phyloP scores from a whole-genome alignment of 2,888 invertebrate genomes.

The Caenorhabditis virilis region DNA sequence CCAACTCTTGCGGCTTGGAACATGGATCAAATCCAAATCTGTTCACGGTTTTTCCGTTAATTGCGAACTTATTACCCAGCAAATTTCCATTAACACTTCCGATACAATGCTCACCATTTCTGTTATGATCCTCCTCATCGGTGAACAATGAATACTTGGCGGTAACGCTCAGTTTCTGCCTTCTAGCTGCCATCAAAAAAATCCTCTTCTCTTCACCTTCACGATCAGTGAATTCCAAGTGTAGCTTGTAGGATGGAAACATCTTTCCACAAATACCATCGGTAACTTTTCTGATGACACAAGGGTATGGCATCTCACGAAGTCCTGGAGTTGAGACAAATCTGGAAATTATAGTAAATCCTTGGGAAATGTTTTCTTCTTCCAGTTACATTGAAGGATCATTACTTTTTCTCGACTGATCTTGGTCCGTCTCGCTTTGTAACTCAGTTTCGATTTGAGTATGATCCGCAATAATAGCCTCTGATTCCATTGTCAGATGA shows the following conservation, averaged over 20 bases:
- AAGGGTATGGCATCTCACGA: conserved; percentile 89
- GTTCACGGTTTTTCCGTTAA: conserved; percentile 88
- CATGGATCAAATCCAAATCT: conserved; percentile 67
- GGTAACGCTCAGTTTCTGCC: conserved; percentile 95
- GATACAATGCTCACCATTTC: conserved; percentile 89
- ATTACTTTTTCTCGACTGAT: too few relatives aligned
- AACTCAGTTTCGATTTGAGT: too few relatives aligned
- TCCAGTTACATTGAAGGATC: too few relatives aligned
- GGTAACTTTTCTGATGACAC: conserved; percentile 93
- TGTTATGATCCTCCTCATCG: conserved; percentile 88
- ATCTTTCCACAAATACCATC: conserved; percentile 97
- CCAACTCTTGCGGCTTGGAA: conserved; percentile 81
- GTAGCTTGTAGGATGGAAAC: conserved; percentile 96
- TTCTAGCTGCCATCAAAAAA: conserved; percentile 82
- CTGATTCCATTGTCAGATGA: too few relatives aligned
- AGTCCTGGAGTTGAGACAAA: conserved; percentile 78
- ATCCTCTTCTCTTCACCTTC: conserved; percentile 82
- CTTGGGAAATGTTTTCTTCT: too few relatives aligned
- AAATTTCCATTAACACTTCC: conserved; percentile 94
- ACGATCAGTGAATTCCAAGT: conserved; percentile 92
- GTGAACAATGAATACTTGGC: conserved; percentile 97
- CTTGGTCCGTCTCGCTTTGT: too few relatives aligned
- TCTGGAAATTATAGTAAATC: conserved; percentile 22
- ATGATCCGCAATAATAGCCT: too few relatives aligned
- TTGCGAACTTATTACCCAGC: conserved; percentile 93